Conservation (phyloP, 2,888 invertebrate genomes). For the Ichneumoninae sp. region DNA sequence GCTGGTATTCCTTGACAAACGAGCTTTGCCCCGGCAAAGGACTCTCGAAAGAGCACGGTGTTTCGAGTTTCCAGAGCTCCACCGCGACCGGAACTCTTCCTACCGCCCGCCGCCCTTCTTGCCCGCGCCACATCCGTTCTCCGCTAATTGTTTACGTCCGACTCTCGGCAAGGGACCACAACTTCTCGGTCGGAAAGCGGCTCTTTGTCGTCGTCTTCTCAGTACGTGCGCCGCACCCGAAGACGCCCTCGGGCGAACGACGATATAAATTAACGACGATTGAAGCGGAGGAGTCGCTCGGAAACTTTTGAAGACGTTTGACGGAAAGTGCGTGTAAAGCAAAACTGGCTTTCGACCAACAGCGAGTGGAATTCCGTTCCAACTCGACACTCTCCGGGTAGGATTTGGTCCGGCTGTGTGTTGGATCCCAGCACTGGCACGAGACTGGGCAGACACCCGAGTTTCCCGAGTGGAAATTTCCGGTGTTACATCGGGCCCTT, state of each 20-base stretch:
- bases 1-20: slow-evolving; percentile 2
- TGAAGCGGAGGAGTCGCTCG: neutral
- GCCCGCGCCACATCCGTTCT: slow-evolving; percentile 1
- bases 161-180: slow-evolving; percentile 10
- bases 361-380: neutral
- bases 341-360: neutral
- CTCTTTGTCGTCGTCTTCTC: slow-evolving; percentile 8
- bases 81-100: slow-evolving; percentile 6
- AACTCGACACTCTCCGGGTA: neutral
- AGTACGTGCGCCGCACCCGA: neutral
- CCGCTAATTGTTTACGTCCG: slow-evolving; percentile 35
- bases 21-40: slow-evolving; percentile 26
- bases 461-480: too few species aligned
- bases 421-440: neutral
- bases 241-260: neutral
- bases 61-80: slow-evolving; percentile 13
- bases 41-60: slow-evolving; percentile 29
- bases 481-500: too few species aligned
- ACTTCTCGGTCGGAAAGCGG: slow-evolving; percentile 12
- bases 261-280: neutral
- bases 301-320: neutral
- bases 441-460: too few species aligned
- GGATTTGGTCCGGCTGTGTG: neutral
- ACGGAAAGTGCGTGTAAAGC: neutral
- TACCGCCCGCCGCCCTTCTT: neutral